phyloP scores from a whole-genome alignment of 2,797 vertebrate species.

The Acanthornis magna region DNA sequence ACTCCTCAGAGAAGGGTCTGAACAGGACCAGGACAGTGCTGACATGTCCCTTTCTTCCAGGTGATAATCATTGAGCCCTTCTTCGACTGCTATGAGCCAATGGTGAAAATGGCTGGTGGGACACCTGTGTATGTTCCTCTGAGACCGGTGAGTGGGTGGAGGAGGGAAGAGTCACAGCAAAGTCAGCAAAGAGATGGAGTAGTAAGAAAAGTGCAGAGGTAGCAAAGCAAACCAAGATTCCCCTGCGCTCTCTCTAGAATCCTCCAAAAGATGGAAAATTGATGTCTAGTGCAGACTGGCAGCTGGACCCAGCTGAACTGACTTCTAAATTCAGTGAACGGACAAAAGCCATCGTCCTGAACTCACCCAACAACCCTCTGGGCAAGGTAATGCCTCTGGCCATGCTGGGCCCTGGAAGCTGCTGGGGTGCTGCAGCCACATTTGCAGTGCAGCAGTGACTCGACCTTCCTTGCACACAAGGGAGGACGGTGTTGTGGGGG shows the following conservation, averaged over 20 bases:
- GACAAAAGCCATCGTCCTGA: slow-evolving; percentile 91
- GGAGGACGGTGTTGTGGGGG: not conserved
- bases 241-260: slow-evolving; percentile 63
- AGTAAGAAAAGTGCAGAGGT: not conserved
- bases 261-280: slow-evolving; percentile 42
- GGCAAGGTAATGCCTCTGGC: slow-evolving; percentile 83
- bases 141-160: slow-evolving; percentile 78
- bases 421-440: not conserved
- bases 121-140: slow-evolving; percentile 84
- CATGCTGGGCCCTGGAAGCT: not conserved
- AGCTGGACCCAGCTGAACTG: slow-evolving; percentile 85
- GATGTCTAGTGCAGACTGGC: slow-evolving; percentile 86
- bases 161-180: not conserved
- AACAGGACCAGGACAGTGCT: not conserved
- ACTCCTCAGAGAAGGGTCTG: not conserved
- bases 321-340: slow-evolving; percentile 84
- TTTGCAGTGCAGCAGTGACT: not conserved
- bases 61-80: slow-evolving; percentile 95
- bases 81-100: slow-evolving; percentile 93
- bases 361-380: slow-evolving; percentile 95
- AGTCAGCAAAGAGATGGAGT: not conserved
- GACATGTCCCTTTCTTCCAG: slow-evolving; percentile 66
- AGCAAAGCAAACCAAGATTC: not conserved
- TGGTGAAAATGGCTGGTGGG: slow-evolving; percentile 92
- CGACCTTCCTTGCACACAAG: not conserved